Conservation (phyloP, 2,888 invertebrate genomes). For the Carabus problematicus region DNA sequence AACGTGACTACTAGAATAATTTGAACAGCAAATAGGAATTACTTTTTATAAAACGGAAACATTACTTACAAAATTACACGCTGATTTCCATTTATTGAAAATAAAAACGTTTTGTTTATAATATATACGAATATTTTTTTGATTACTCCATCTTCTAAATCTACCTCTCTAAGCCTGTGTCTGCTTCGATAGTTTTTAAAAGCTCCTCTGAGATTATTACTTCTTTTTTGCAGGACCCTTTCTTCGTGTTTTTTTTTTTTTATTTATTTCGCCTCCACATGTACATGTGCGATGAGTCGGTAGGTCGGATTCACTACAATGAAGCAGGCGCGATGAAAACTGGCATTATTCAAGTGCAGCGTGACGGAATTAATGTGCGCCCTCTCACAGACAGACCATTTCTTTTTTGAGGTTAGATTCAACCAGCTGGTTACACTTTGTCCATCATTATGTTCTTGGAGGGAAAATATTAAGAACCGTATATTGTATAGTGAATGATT, state of each 20-base stretch:
- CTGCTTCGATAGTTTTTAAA: constrained; percentile 49
- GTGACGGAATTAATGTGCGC: constrained; percentile 37
- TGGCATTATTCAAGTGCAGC: constrained; percentile 39
- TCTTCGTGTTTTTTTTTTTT: constrained; percentile 45
- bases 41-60: too few species aligned
- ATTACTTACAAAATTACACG: too few species aligned
- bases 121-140: constrained; percentile 13
- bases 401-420: constrained; percentile 20
- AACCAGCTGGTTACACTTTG: constrained; percentile 29
- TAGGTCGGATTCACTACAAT: constrained; percentile 1
- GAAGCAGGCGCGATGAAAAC: constrained; percentile 31
- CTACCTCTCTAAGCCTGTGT: constrained; percentile 48
- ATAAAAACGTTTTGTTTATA: too few species aligned
- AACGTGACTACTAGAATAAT: too few species aligned
- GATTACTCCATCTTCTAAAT: constrained; percentile 42
- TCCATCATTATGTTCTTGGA: background rate
- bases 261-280: constrained; percentile 16
- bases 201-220: constrained; percentile 48
- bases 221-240: constrained; percentile 47
- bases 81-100: too few species aligned
- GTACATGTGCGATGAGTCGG: constrained; percentile 4
- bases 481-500: background rate
- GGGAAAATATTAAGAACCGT: constrained; percentile 32
- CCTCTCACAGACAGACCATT: constrained; percentile 16
- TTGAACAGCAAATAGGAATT: too few species aligned